Percentiles rank a stretch among this genome's conserved stretches.
These are phyloP conservation scores for Macropodus opercularis DNA, from an alignment of 2,797 vertebrate genomes.

Conservation along the genomic window DNA sequence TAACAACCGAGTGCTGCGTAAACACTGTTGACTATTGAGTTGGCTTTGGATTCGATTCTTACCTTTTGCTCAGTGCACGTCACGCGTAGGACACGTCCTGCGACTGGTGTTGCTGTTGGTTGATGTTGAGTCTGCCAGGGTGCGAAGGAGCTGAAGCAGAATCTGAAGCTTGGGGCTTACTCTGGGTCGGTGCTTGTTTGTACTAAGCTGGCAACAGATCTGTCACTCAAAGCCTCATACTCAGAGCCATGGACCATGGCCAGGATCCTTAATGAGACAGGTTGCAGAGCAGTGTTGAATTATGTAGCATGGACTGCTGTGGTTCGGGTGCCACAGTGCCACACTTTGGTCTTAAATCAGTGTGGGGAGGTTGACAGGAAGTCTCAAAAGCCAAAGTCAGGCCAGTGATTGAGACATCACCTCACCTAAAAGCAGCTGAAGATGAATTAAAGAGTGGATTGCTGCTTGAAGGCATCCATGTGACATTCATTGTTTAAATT, in stretches of 20 bases:
- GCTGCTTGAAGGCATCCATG: conserved; percentile 34
- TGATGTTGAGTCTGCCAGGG: conserved; percentile 20
- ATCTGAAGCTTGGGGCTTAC: conserved; percentile 27
- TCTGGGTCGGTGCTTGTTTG: conserved; percentile 51
- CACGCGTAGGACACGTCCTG: neutral
- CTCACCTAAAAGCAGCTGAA: conserved; percentile 45
- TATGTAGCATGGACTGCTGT: conserved; percentile 71
- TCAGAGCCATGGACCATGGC: conserved; percentile 59
- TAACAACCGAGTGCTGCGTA: conserved; percentile 9
- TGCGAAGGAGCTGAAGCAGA: conserved; percentile 24
- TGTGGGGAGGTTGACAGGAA: conserved; percentile 56
- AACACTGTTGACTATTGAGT: conserved; percentile 4
- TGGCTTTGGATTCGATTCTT: neutral
- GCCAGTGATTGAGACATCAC: conserved; percentile 58
- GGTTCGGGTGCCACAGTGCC: conserved; percentile 51
- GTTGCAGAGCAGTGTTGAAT: conserved; percentile 74
- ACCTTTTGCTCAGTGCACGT: conserved; percentile 2
- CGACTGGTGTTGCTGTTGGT: conserved; percentile 7
- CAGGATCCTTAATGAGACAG: conserved; percentile 78
- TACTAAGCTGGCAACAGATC: conserved; percentile 67
- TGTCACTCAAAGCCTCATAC: conserved; percentile 68
- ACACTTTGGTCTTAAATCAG: conserved; percentile 69
- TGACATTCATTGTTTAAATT: conserved; percentile 40
- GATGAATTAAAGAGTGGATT: conserved; percentile 55
- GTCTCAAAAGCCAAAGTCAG: conserved; percentile 59